Evolutionary conservation across 2,113 vertebrate species (phyloP).

Genomic region (Notarius quadriscutis): DNA sequence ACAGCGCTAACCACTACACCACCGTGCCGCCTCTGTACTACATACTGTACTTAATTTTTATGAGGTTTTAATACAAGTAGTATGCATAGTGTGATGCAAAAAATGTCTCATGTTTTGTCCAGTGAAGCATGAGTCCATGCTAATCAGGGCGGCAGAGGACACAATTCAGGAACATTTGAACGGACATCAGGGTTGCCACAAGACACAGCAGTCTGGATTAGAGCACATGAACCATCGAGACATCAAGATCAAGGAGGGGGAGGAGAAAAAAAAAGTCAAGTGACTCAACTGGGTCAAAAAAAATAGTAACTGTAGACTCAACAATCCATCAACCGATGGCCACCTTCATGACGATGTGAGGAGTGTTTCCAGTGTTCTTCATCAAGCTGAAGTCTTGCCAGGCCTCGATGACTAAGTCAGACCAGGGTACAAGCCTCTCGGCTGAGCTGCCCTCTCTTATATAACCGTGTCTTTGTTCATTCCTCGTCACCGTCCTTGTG

Average conservation of each 20-base stretch:
- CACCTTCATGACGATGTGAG: background rate
- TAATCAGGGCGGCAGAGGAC: background rate
- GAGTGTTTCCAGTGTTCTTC: background rate
- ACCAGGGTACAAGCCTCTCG: constrained; percentile 30
- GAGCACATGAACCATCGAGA: background rate
- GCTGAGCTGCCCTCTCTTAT: constrained; percentile 30
- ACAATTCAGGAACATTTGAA: background rate
- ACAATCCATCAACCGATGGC: background rate
- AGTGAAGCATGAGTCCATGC: background rate
- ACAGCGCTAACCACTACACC: too few species aligned
- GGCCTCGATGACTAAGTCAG: background rate
- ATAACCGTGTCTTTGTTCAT: constrained; percentile 28
- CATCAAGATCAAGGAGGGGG: background rate
- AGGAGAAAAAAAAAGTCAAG: background rate
- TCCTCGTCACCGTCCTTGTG: constrained; percentile 7
- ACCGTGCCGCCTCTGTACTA: background rate
- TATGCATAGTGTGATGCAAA: background rate
- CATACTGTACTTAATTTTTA: background rate
- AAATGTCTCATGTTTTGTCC: background rate
- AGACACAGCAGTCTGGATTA: background rate
- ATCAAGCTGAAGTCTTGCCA: constrained; percentile 7
- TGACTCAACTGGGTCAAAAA: background rate
- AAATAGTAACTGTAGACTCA: background rate
- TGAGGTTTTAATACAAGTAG: background rate
- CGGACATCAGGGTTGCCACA: constrained; percentile 14